Percentiles rank a stretch among this genome's conserved stretches.
These are phyloP conservation scores for Caloenas nicobarica DNA, from an alignment of 2,113 vertebrate genomes.

Conservation along the genomic window DNA sequence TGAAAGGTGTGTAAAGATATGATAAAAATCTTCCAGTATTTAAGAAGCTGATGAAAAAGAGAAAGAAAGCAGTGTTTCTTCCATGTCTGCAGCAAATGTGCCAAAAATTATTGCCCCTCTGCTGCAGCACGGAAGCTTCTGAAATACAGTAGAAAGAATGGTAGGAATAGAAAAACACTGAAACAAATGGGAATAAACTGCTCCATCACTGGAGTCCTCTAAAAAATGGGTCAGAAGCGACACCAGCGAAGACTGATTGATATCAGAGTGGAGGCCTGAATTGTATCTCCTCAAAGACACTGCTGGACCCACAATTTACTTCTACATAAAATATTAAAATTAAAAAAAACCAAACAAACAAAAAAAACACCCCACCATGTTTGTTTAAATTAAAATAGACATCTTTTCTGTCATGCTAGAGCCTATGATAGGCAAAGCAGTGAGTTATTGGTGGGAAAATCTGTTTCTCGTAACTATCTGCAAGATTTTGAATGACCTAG, in stretches of 20 bases:
- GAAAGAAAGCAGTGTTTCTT: not conserved
- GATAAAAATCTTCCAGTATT: not conserved
- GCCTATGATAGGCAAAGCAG: not conserved
- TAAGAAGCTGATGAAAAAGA: not conserved
- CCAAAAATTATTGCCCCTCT: not conserved
- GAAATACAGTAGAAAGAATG: not conserved
- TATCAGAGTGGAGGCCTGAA: not conserved
- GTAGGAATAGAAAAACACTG: not conserved
- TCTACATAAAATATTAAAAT: not conserved
- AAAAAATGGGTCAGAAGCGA: not conserved
- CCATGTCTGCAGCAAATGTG: not conserved
- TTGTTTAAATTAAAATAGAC: not conserved
- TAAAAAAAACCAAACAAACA: not conserved
- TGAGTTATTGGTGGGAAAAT: not conserved
- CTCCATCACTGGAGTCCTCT: not conserved
- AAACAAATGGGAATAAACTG: not conserved
- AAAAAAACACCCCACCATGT: too few relatives aligned
- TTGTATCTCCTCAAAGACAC: not conserved
- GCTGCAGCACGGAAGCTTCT: not conserved
- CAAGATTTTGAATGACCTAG: not conserved
- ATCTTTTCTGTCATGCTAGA: not conserved
- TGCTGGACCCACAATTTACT: not conserved
- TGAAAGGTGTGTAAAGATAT: not conserved
- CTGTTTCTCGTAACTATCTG: not conserved
- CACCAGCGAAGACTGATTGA: not conserved